phyloP scores from a whole-genome alignment of 1,140 invertebrate genomes.

The Atta cephalotes region DNA sequence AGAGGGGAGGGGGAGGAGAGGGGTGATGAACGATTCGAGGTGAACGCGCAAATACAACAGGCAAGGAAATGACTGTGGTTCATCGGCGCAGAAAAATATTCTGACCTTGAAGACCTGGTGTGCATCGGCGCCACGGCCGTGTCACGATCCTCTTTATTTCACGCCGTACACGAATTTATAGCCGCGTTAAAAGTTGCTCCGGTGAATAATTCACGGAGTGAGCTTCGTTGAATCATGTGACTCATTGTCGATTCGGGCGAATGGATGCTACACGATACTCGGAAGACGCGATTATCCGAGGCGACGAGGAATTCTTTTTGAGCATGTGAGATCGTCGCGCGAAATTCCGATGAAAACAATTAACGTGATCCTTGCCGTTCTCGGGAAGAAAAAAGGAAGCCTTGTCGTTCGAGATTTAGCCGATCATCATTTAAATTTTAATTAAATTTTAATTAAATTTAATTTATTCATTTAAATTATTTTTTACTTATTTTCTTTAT shows the following conservation, averaged over 20 bases:
- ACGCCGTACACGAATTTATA: not conserved
- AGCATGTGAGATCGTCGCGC: too few species aligned
- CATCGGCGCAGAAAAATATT: not conserved
- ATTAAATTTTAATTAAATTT: too few species aligned
- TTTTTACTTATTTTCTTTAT: not conserved
- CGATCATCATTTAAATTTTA: too few species aligned
- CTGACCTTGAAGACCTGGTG: not conserved
- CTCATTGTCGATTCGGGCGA: not conserved
- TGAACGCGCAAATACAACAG: not conserved
- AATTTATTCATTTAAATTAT: not conserved
- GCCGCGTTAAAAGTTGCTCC: not conserved
- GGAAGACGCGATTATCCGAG: not conserved
- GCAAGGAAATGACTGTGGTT: not conserved
- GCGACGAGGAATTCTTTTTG: not conserved
- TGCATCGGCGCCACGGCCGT: not conserved
- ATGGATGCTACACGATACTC: not conserved
- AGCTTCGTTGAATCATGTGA: not conserved
- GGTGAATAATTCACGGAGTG: not conserved
- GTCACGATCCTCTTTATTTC: not conserved
- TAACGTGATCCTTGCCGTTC: not conserved
- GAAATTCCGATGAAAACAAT: not conserved
- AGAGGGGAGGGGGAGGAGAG: too few species aligned
- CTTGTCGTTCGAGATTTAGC: not conserved
- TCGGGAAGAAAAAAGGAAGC: not conserved
- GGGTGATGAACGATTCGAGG: not conserved